Base-by-base conservation (phyloP, 2,888 invertebrate genomes). In the Cryptophagus acutangulus region DNA sequence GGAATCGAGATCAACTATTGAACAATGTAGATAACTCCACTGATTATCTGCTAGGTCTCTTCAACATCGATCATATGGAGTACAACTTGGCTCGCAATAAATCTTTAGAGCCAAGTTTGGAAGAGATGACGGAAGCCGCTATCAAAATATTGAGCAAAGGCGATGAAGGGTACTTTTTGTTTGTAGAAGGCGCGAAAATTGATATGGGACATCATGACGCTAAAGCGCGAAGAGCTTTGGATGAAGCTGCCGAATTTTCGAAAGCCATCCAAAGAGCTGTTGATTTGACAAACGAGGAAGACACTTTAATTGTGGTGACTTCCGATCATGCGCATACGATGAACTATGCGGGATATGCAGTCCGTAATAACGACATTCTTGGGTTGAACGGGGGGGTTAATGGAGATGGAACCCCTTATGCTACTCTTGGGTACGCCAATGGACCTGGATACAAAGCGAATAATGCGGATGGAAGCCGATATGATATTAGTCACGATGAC, bases 101-200 rank as follows among this genome's bases (percentile, higher is more conserved):
- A 6, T 54, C 58, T 9, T 68, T 66, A 10, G 77, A 81, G 42
- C 91, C 91, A 0, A 78, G 82, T 0, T 63, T 92, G n/a, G 76
- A 76, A 40, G 87, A 90, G 62, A 88, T 92, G 89, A 84, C 86
- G 0, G 73, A 76, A 52, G 79, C 77, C 34, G 89, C 91, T 0
- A 82, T 92, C 37, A 72, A 82, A 52, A 70, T 87, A 9, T 67
- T 92, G 34, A 73, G 76, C 1, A 76, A 74, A 46, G 48, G 46
- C 4, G 9, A 63, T 69, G 74, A 84, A 8, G 90, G 90, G 1
- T 90, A 74, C 62, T 82, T 87, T 54, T 67, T 90, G 10, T 81
- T 89, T 62, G 79, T 89, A 43, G 83, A 83, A 73, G 83, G 84
- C 43, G 81, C 81, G 1, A 73, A 79, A 59, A 86, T 86, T 49